Evolutionary conservation across 2,888 invertebrate genomes (phyloP).

Genomic region (Heteromyza rotundicornis): DNA sequence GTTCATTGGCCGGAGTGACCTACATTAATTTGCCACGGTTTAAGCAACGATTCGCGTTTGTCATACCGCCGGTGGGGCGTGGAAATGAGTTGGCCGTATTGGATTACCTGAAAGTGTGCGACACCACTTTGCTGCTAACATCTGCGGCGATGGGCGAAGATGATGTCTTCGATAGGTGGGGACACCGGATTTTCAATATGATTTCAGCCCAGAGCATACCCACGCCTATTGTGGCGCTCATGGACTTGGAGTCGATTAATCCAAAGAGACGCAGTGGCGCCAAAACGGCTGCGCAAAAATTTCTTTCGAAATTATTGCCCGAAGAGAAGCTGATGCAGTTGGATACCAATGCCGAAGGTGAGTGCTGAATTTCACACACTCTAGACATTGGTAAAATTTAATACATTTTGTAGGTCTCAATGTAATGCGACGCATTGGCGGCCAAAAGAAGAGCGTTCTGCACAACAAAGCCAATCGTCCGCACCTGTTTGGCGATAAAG

Average conservation of each 20-base stretch:
- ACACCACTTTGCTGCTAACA: conserved; percentile 80
- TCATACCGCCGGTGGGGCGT: conserved; percentile 76
- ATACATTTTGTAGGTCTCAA: conserved; percentile 64
- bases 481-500: conserved; percentile 82
- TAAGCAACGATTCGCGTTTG: conserved; percentile 86
- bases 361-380: conserved; percentile 1
- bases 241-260: conserved; percentile 76
- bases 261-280: conserved; percentile 73
- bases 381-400: neutral
- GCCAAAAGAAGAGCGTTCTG: conserved; percentile 79
- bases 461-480: conserved; percentile 81
- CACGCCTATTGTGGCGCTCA: conserved; percentile 76
- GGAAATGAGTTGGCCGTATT: conserved; percentile 66
- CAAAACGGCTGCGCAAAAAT: conserved; percentile 56
- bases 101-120: conserved; percentile 86
- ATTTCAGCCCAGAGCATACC: conserved; percentile 83
- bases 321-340: conserved; percentile 81
- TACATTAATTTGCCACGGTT: conserved; percentile 83
- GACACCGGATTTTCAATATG: conserved; percentile 77
- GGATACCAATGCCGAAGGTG: conserved; percentile 76
- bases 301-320: conserved; percentile 76
- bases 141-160: conserved; percentile 70
- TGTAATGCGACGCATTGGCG: conserved; percentile 75
- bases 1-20: conserved; percentile 71
- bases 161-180: conserved; percentile 79